Percentiles rank a stretch among this genome's conserved stretches.
These are phyloP conservation scores for Saxidomus purpurata DNA, from an alignment of 1,140 invertebrate species.

Conservation along the genomic window DNA sequence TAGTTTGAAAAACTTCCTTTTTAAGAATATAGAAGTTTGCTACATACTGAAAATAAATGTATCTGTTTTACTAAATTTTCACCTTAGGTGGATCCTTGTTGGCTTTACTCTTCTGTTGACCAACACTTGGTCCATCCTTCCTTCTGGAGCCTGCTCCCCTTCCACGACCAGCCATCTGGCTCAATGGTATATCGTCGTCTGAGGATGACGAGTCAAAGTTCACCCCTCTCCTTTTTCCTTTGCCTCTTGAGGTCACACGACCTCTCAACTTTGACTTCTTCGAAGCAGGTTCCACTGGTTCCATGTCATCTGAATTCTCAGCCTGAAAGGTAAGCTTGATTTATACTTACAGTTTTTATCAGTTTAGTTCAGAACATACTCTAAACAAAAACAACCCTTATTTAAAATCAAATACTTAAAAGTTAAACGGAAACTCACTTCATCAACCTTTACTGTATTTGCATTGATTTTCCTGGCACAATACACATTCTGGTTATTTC, in stretches of 20 bases:
- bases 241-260: slow-evolving; percentile 53
- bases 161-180: slow-evolving; percentile 35
- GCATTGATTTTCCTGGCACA: too few species aligned
- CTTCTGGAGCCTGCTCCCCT: slow-evolving; percentile 1
- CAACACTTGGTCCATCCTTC: background rate
- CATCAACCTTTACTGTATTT: too few species aligned
- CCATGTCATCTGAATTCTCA: slow-evolving; percentile 43
- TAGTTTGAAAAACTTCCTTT: too few species aligned
- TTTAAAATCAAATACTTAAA: too few species aligned
- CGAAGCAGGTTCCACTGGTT: slow-evolving; percentile 45
- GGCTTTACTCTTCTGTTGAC: background rate
- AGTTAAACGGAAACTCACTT: too few species aligned
- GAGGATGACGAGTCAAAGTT: slow-evolving; percentile 32
- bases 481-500: too few species aligned
- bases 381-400: too few species aligned
- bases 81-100: background rate
- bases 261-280: slow-evolving; percentile 54
- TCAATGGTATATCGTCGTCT: slow-evolving; percentile 54
- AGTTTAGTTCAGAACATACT: too few species aligned
- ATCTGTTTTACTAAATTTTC: too few species aligned
- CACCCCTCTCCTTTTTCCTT: slow-evolving; percentile 26
- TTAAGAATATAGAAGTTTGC: too few species aligned
- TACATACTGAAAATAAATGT: too few species aligned
- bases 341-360: too few species aligned
- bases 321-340: slow-evolving; percentile 10